Percentiles rank a stretch among this genome's conserved stretches.
phyloP scores from a whole-genome alignment of 2,113 vertebrate genomes.

The Felis chaus region DNA sequence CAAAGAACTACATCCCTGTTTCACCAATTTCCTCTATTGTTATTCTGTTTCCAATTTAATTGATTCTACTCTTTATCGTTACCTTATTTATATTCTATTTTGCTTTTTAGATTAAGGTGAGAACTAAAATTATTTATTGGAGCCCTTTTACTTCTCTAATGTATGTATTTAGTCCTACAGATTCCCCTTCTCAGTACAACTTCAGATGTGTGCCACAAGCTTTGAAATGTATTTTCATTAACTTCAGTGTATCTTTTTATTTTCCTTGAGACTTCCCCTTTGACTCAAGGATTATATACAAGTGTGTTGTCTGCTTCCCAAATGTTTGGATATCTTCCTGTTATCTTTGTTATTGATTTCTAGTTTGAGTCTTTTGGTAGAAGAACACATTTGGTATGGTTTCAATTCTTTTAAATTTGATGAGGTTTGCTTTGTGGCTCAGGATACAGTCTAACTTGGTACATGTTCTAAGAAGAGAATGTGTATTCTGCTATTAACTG shows the following conservation, averaged over 20 bases:
- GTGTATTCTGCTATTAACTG: neutral
- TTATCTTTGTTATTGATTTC: neutral
- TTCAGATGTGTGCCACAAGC: neutral
- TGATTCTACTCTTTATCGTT: neutral
- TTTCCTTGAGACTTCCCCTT: neutral
- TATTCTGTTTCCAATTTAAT: neutral
- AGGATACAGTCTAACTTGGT: neutral
- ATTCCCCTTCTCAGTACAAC: neutral
- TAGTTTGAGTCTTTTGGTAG: neutral
- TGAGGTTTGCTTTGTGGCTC: neutral
- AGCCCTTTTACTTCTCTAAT: neutral
- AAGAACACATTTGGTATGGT: neutral
- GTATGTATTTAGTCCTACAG: neutral
- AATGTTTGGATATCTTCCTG: neutral
- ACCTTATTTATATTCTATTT: neutral
- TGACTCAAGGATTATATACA: neutral
- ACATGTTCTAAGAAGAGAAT: neutral
- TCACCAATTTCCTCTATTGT: neutral
- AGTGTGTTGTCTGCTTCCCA: neutral
- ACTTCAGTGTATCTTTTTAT: neutral
- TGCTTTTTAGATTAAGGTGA: neutral
- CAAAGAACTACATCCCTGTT: neutral
- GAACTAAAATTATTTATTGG: neutral
- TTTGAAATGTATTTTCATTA: neutral
- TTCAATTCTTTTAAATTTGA: neutral